These are phyloP conservation scores for Theodoxus fluviatilis DNA, from an alignment of 2,888 invertebrate species.

Conservation along the genomic window DNA sequence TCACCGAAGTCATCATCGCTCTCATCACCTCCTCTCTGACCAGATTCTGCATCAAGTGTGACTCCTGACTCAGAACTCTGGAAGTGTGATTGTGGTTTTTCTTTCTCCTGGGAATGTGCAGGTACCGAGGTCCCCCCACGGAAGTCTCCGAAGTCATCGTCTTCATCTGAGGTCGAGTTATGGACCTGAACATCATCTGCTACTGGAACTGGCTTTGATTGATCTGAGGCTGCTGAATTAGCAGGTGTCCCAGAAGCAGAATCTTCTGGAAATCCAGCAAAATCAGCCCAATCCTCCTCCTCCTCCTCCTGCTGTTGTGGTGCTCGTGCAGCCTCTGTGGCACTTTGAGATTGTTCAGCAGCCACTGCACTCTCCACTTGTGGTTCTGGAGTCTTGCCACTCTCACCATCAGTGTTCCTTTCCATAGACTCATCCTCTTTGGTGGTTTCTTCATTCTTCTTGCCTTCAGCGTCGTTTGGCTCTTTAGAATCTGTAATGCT, in stretches of 20 bases:
- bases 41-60: no score
- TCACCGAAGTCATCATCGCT: slow-evolving; percentile 30
- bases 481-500: no score
- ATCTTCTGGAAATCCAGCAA: slow-evolving; percentile 13
- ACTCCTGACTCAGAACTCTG: no score
- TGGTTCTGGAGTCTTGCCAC: neutral
- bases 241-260: no score
- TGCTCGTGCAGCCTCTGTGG: neutral
- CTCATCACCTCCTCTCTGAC: slow-evolving; percentile 2
- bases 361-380: no score
- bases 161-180: no score
- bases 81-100: no score
- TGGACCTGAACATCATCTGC: no score
- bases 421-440: neutral
- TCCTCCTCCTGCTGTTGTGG: neutral
- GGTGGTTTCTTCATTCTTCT: no score
- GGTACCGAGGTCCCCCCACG: slow-evolving; percentile 8
- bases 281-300: slow-evolving; percentile 8
- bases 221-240: no score
- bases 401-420: neutral
- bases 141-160: slow-evolving; percentile 37
- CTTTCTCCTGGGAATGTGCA: neutral
- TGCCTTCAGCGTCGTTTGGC: no score
- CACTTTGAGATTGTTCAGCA: neutral
- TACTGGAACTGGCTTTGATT: no score